Evolutionary conservation across 2,113 vertebrate species (phyloP).

Genomic region (Sturnira hondurensis): DNA sequence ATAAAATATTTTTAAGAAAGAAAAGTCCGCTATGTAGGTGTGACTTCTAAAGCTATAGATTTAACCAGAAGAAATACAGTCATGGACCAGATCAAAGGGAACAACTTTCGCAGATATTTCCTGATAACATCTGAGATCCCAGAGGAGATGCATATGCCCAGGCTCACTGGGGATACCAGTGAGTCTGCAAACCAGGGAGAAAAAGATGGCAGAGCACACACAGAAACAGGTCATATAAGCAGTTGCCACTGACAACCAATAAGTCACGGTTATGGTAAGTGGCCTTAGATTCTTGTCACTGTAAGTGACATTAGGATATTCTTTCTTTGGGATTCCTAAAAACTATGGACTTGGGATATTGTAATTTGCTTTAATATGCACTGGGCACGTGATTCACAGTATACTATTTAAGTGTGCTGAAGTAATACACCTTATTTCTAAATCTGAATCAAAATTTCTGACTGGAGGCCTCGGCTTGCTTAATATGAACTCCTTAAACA

Average conservation of each 20-base stretch:
- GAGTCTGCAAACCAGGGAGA: neutral
- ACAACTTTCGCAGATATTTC: neutral
- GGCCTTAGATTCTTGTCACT: neutral
- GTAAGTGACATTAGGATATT: neutral
- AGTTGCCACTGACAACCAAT: neutral
- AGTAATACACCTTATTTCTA: neutral
- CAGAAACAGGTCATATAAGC: neutral
- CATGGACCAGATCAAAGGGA: neutral
- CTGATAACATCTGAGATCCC: neutral
- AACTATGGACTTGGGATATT: neutral
- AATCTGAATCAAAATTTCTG: neutral
- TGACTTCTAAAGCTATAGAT: neutral
- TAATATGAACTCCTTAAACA: neutral
- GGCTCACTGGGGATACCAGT: rapidly evolving
- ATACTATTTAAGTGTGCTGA: neutral
- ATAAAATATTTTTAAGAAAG: neutral
- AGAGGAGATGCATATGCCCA: neutral
- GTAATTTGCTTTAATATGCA: neutral
- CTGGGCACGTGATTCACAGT: neutral
- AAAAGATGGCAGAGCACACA: neutral
- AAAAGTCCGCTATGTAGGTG: neutral
- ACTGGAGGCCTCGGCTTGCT: neutral
- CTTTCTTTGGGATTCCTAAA: neutral
- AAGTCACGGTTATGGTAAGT: neutral
- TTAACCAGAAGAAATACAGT: neutral